Conservation (phyloP, 1,140 invertebrate genomes). For the Drosophila bipectinata region DNA sequence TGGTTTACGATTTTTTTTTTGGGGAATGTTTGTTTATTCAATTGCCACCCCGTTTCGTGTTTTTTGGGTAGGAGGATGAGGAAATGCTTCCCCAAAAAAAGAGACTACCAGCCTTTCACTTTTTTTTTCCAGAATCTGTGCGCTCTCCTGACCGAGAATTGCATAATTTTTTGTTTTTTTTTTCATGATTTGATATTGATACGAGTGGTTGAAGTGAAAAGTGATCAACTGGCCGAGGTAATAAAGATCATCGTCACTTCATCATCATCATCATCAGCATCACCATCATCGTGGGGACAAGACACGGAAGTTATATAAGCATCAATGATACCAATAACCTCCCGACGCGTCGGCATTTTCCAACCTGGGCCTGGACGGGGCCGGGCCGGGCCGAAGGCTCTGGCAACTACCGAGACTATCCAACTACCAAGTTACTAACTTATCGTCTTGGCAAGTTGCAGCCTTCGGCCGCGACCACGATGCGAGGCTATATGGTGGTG, state of each 20-base stretch:
- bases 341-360: conserved; percentile 50
- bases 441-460: background rate
- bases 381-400: background rate
- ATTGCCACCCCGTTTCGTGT: conserved; percentile 54
- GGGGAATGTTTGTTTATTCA: conserved; percentile 46
- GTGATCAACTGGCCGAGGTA: conserved; percentile 1
- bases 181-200: too few species aligned
- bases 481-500: conserved; percentile 14
- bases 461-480: conserved; percentile 28
- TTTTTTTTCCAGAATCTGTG: conserved; percentile 6
- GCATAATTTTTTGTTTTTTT: conserved; percentile 36
- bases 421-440: background rate
- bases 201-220: conserved; percentile 28
- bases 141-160: conserved; percentile 27
- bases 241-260: conserved; percentile 57
- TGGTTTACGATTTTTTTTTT: conserved; percentile 9
- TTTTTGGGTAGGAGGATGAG: conserved; percentile 7
- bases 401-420: background rate
- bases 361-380: conserved; percentile 23
- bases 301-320: conserved; percentile 75
- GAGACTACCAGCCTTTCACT: conserved; percentile 3
- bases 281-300: conserved; percentile 8
- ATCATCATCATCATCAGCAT: conserved; percentile 8
- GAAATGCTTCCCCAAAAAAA: conserved; percentile 1
- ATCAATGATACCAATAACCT: conserved; percentile 49